Evolutionary conservation across 2,113 vertebrate genomes (phyloP), one percentile per base, ranked within the genome.

Genomic region (Aegotheles bennettii): DNA sequence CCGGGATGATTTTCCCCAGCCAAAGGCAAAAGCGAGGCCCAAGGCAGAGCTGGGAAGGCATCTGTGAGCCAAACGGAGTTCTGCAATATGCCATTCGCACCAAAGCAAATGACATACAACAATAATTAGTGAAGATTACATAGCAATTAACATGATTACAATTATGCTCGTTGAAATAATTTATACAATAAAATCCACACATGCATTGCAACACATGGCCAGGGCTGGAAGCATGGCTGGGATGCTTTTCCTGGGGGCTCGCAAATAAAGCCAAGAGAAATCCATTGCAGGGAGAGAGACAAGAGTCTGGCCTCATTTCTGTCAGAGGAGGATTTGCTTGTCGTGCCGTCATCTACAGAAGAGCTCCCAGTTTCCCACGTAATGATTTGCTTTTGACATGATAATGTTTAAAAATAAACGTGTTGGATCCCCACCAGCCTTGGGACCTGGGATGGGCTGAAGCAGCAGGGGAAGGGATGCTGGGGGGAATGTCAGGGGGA

Each of bases 21-120:
- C 42, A 31, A 63, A 78, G 47, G 59, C 82, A 90, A 19, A 48
- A 67, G n/a, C 35, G 33, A 61, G 48, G 42, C 73, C 84, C 3
- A 18, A 51, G 2, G 84, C 85, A 35, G 95, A 94, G 82, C 81
- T 53, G 10, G 2, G 51, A 84, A 87, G 71, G 79, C 79, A 54
- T 96, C 94, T 78, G 95, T 64, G 43, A 97, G 96, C 96, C 96
- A 96, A 94, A 35, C 0, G 13, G 69, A 95, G 87, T 80, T 95
- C 94, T 87, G 97, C 95, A 96, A 94, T 90, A 94, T 74, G 97
- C 96, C 96, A 96, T 94, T 95, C 64, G 94, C 94, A 97, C 97
- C 97, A 96, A 94, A 96, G 97, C 97, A 97, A 98, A 98, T 97
- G 97, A 98, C 97, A 98, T 87, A 97, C 97, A 98, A 98, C 97